Percentiles rank a stretch among this genome's conserved stretches.
Evolutionary conservation across 2,797 vertebrate species (phyloP).

Genomic region (Chelon auratus): DNA sequence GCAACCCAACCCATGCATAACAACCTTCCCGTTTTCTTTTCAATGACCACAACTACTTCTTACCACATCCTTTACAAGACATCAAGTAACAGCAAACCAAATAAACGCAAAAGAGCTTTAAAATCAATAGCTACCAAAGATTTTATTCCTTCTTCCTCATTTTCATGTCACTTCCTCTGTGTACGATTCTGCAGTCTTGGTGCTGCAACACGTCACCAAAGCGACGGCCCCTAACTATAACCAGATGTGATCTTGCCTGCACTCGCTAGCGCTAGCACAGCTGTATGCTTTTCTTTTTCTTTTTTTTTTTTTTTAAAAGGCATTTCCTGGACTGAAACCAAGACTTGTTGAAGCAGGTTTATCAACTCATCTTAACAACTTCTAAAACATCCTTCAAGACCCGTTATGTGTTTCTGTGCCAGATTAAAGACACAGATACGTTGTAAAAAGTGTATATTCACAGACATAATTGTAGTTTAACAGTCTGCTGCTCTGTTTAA

Average conservation of each 20-base stretch:
- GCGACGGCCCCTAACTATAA: slow-evolving; percentile 54
- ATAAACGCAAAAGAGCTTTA: slow-evolving; percentile 9
- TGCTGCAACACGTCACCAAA: slow-evolving; percentile 25
- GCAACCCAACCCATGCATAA: slow-evolving; percentile 10
- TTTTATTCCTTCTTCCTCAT: slow-evolving; percentile 72
- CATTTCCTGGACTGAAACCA: no score
- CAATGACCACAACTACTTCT: slow-evolving; percentile 28
- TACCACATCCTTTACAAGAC: slow-evolving; percentile 55
- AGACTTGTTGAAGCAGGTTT: no score
- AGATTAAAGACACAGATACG: no score
- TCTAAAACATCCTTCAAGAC: no score
- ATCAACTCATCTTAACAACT: no score
- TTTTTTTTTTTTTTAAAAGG: no score
- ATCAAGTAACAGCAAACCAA: neutral
- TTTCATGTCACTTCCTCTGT: slow-evolving; percentile 78
- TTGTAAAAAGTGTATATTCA: no score
- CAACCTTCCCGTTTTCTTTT: neutral
- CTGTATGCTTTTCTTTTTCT: neutral
- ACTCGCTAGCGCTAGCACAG: slow-evolving; percentile 8
- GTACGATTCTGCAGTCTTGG: slow-evolving; percentile 47
- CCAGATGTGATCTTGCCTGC: slow-evolving; percentile 73
- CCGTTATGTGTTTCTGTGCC: no score
- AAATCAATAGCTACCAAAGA: slow-evolving; percentile 43
- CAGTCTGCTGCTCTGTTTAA: no score
- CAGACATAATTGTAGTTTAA: no score